Evolutionary conservation across 1,140 invertebrate species (phyloP), one percentile per base, ranked within the genome.

Genomic region (Halyomorpha halys): DNA sequence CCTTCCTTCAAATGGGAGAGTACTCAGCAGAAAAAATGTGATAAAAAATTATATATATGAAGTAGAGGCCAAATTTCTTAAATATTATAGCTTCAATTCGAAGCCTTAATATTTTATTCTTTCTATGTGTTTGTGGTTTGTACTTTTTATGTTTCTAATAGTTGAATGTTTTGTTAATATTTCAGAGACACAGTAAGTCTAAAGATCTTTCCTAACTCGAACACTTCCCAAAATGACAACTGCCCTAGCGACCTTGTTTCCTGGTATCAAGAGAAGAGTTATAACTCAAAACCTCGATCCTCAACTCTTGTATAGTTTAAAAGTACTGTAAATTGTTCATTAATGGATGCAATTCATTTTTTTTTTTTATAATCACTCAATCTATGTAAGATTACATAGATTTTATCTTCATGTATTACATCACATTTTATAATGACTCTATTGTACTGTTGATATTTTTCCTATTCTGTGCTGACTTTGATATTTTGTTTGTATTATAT

Each of bases 211-310:
- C 54, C 51, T 34, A 56, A 66, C 16, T 27, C 23, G 44, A 44
- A 39, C 21, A 44, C 23, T 54, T 72, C 69, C 44, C 59, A 75
- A 23, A 72, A 70, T n/a, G 74, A 75, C 45, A 69, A 71, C 13
- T 74, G 74, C 63, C 71, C 73, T 18, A 71, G 71, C 56, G 76
- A 78, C 61, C 73, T 77, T 70, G 65, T 77, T 45, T 72, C 73
- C 9, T 78, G 77, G 77, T 78, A 76, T 65, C 73, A 74, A 62
- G 73, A 76, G 61, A 72, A 76, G 27, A 68, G 61, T 54, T 65
- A 67, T 16, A 62, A 69, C 51, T 66, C 63, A 13, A 66, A 69
- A 56, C 63, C 69, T 21, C 61, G 70, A 25, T 71, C 71, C 18
- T 70, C 71, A 5, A 72, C 71, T 0, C 66, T 72, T 39, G 71